Base-by-base conservation (phyloP, 1,140 invertebrate genomes). In the Augochlora pura region DNA sequence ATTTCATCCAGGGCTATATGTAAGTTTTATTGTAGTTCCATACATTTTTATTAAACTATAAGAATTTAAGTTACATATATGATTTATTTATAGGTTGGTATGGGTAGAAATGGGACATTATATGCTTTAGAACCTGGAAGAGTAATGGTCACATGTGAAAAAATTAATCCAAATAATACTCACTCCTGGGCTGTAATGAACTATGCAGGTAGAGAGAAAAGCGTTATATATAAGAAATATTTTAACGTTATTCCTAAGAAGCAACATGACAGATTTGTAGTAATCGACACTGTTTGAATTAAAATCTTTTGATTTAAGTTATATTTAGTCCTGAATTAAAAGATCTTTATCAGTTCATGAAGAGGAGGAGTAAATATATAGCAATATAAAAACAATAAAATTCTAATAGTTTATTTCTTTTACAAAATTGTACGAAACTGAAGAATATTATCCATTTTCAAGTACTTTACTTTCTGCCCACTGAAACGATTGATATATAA, bases 1-100 rank as follows among this genome's bases (percentile, higher is more conserved):
- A 77, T 97, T 96, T 89, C 96, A 97, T 93, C 96, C 96, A n/a
- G 96, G 96, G 6, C 91, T 97, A 76, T 95, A 97, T 94, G 96
- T 97, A 93, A 94, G 90, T 90, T 46, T 49, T 60, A 62, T 75
- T 72, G 54, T 63, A 32, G 16, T 27, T 60, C 9, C 79, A 46
- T 32, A 49, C 2, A 52, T 52, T 6, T 52, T 52, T 18, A 2
- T 52, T 52, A 52, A 52, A 18, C 16, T 52, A 52, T 52, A 52
- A 16, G 18, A 52, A 52, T 52, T 52, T 18, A 21, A 21, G 18
- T 18, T 6, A 0, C 5, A 52, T 52, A 27, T 69, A 23, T 64
- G 81, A 79, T 81, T 42, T 69, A 63, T 84, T 94, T 90, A 77
- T 88, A 97, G 96, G 96, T 97, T 86, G 96, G 96, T 7, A 94